Percentiles rank a stretch among this genome's conserved stretches.
Conservation (phyloP, 1,140 invertebrate genomes). For the Lamellibrachia luymesi region DNA sequence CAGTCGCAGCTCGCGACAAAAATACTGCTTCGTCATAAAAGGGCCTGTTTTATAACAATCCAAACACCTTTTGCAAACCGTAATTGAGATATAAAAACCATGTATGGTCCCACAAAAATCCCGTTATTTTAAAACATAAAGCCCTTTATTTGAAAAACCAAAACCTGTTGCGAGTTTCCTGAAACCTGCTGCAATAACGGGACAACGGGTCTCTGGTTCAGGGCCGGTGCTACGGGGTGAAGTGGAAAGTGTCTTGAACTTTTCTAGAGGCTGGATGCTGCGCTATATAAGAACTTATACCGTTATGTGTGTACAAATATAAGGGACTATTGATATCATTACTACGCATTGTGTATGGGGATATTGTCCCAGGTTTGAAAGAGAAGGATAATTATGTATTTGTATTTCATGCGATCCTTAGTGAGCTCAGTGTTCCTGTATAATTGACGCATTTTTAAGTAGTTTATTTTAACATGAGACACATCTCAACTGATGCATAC, state of each 20-base stretch:
- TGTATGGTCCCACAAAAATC: too few relatives aligned
- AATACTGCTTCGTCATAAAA: too few relatives aligned
- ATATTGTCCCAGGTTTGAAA: neutral
- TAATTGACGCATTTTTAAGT: neutral
- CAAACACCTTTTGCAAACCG: too few relatives aligned
- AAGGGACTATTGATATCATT: neutral
- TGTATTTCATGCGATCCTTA: neutral
- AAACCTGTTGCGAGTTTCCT: too few relatives aligned
- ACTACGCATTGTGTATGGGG: neutral
- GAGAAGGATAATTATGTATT: neutral
- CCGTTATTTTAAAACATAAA: too few relatives aligned
- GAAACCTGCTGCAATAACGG: neutral
- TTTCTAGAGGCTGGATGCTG: neutral
- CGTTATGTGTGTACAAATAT: neutral
- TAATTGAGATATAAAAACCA: too few relatives aligned
- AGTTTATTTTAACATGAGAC: neutral
- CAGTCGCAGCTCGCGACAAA: too few relatives aligned
- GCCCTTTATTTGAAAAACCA: too few relatives aligned
- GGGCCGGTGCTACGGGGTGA: too few relatives aligned
- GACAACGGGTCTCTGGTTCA: too few relatives aligned
- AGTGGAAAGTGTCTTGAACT: neutral
- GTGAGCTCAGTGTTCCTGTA: neutral
- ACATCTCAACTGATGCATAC: neutral
- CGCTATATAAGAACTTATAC: too few relatives aligned
- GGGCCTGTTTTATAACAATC: too few relatives aligned